These are phyloP conservation scores for Bubo scandiacus DNA, from an alignment of 2,113 vertebrate species.

Conservation along the genomic window DNA sequence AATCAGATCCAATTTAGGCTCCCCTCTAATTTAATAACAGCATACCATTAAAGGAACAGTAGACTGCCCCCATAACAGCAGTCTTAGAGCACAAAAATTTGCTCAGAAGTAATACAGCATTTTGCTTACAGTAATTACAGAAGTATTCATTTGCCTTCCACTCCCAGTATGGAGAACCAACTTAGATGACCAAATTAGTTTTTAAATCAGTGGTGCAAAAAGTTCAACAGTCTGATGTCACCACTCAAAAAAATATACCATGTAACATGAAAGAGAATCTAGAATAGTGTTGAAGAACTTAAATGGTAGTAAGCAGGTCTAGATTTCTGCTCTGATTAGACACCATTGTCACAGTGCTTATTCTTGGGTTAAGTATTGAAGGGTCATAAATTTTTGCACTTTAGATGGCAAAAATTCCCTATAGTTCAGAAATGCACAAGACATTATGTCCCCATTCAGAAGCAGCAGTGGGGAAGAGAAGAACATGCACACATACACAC, in stretches of 20 bases:
- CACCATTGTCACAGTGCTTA: background rate
- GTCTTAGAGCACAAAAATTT: background rate
- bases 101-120: background rate
- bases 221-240: background rate
- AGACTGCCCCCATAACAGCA: background rate
- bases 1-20: background rate
- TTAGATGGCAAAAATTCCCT: background rate
- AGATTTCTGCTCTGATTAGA: background rate
- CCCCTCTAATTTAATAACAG: background rate
- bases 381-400: background rate
- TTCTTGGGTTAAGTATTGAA: background rate
- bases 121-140: background rate
- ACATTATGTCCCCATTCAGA: background rate
- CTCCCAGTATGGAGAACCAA: background rate
- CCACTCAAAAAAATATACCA: background rate
- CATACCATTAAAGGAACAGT: background rate
- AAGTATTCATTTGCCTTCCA: background rate
- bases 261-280: background rate
- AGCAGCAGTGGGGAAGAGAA: background rate
- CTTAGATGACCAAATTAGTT: background rate
- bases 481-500: background rate
- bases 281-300: background rate
- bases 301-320: background rate
- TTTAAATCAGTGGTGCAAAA: background rate
- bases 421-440: background rate